Evolutionary conservation across 2,113 vertebrate genomes (phyloP).

Genomic region (Polyodon spathula): DNA sequence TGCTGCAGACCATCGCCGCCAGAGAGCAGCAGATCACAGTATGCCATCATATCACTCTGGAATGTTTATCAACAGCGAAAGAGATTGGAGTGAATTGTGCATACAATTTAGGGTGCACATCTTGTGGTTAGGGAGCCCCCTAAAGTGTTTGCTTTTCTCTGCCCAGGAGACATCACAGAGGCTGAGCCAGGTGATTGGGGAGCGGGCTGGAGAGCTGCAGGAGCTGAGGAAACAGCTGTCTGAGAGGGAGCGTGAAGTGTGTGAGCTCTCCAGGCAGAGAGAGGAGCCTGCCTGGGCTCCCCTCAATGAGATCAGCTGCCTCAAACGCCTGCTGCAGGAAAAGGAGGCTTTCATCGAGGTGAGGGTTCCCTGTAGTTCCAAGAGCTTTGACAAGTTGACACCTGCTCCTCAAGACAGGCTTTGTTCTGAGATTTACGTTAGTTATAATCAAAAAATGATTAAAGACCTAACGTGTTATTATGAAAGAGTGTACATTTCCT

Average conservation of each 20-base stretch:
- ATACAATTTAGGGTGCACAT: too few relatives aligned
- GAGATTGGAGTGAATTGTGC: too few relatives aligned
- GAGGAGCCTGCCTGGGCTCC: slow-evolving; percentile 27
- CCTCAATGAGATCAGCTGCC: slow-evolving; percentile 32
- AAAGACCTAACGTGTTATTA: too few relatives aligned
- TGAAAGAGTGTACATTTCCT: too few relatives aligned
- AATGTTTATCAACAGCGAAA: too few relatives aligned
- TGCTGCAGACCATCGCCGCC: slow-evolving; percentile 57
- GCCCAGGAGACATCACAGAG: slow-evolving; percentile 59
- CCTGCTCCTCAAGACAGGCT: too few relatives aligned
- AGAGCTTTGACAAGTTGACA: too few relatives aligned
- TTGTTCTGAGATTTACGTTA: too few relatives aligned
- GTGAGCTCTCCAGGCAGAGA: slow-evolving; percentile 37
- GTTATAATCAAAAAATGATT: too few relatives aligned
- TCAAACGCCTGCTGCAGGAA: slow-evolving; percentile 49
- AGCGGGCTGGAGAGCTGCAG: slow-evolving; percentile 64
- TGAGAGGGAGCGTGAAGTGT: slow-evolving; percentile 47
- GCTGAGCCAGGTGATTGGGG: slow-evolving; percentile 58
- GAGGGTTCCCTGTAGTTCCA: slow-evolving; percentile 28
- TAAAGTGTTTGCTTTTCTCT: background rate
- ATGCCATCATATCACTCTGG: slow-evolving; percentile 21
- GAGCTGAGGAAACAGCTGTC: slow-evolving; percentile 61
- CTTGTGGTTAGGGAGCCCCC: too few relatives aligned
- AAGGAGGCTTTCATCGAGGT: slow-evolving; percentile 68
- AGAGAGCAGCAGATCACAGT: slow-evolving; percentile 72